A percentile compares a stretch with the other conserved stretches of the same genome.
phyloP scores from a whole-genome alignment of 2,888 invertebrate species.

The Trachelus iudaicus region DNA sequence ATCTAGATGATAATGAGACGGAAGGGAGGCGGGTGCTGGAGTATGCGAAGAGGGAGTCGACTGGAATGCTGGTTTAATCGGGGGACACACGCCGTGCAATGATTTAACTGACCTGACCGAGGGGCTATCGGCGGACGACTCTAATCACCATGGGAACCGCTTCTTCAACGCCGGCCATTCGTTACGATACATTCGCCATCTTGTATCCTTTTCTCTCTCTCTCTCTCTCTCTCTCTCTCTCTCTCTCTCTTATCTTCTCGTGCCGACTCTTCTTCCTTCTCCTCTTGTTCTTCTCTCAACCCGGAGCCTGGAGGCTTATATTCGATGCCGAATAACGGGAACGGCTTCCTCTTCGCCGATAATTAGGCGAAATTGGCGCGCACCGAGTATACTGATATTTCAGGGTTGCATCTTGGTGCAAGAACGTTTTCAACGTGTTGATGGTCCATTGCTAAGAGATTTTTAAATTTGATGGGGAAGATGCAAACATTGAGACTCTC shows the following conservation, averaged over 20 bases:
- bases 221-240: conserved; percentile 10
- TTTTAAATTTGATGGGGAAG: background rate
- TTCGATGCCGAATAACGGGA: background rate
- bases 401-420: background rate
- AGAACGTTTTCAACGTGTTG: background rate
- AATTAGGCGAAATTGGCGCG: background rate
- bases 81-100: conserved; percentile 7
- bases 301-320: background rate
- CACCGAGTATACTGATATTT: background rate
- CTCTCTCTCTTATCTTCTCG: conserved; percentile 10
- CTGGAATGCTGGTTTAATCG: conserved; percentile 3
- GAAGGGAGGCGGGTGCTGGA: background rate
- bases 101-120: conserved; percentile 3
- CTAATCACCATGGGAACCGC: conserved; percentile 32
- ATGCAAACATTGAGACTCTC: background rate
- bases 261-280: conserved; percentile 10
- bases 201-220: background rate
- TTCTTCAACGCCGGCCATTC: conserved; percentile 22
- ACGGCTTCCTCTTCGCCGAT: background rate
- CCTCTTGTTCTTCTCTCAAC: background rate
- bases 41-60: background rate
- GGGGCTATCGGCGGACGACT: conserved; percentile 19
- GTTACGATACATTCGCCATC: conserved; percentile 13
- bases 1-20: conserved; percentile 3
- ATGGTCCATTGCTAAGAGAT: background rate